A percentile compares a stretch with the other conserved stretches of the same genome.
These are phyloP conservation scores for Mimas tiliae DNA, from an alignment of 2,888 invertebrate species.

Conservation along the genomic window DNA sequence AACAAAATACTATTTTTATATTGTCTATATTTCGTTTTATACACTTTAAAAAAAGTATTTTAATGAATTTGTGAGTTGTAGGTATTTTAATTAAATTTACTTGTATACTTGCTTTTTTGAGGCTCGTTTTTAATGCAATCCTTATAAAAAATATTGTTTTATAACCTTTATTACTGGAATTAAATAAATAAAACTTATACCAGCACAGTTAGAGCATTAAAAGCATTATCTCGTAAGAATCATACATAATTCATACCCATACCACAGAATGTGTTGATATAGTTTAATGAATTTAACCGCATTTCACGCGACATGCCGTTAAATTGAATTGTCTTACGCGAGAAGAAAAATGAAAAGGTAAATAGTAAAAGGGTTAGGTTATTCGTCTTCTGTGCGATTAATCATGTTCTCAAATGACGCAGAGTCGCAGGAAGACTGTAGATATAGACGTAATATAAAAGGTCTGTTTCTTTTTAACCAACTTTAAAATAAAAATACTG, in stretches of 20 bases:
- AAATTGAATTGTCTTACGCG: conserved; percentile 19
- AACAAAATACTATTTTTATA: no score
- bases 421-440: neutral
- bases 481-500: no score
- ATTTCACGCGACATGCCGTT: conserved; percentile 3
- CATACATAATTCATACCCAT: neutral
- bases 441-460: neutral
- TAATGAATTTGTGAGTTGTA: no score
- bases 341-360: conserved; percentile 7
- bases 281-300: conserved; percentile 14
- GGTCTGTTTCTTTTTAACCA: neutral
- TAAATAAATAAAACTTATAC: no score
- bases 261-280: neutral
- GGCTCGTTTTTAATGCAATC: no score
- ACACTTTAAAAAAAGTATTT: no score
- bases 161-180: no score
- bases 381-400: conserved; percentile 11
- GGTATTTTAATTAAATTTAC: no score
- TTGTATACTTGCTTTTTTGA: no score
- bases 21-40: no score
- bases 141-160: no score
- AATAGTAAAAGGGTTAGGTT: neutral
- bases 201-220: neutral
- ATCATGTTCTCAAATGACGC: conserved; percentile 9
- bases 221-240: neutral